Evolutionary conservation across 2,113 vertebrate genomes (phyloP), one percentile per base, ranked within the genome.

Genomic region (Pardalotus punctatus): DNA sequence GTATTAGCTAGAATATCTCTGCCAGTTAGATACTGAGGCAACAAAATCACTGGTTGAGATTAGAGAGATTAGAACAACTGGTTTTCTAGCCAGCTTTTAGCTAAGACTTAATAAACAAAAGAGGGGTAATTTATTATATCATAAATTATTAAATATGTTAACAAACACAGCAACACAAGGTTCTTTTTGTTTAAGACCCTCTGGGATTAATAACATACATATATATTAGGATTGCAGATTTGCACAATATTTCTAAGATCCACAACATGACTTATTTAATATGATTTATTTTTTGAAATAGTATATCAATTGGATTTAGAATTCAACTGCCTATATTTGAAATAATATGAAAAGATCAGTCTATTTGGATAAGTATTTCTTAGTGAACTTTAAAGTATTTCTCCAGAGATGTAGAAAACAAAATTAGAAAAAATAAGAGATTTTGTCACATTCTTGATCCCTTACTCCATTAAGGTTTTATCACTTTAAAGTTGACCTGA

Each of bases 381-480:
- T 77, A 62, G 25, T 77, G 77, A 96, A 71, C 25, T 61, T 93
- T 16, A 57, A 91, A 58, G 35, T 60, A 54, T 91, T 95, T 94
- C 29, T 95, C n/a, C 47, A 92, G 95, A 81, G 64, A 91, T 33
- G 28, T 28, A 47, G 12, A 78, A 97, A 97, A 93, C 22, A 88
- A 60, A 69, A 61, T 70, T 38, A 69, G 38, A 70, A 61, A 77
- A 86, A 92, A 56, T 62, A 66, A 93, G 81, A 81, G 29, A 78
- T 94, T 62, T 82, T 88, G 21, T 80, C 66, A 80, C 36, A 64
- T 84, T 95, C 82, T 87, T 88, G 51, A 92, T 96, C 43, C 67
- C 4, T 95, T 95, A 64, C 61, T 93, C 74, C 84, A 90, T 94
- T 93, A 96, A 93, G 72, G 70, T 91, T 97, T 97, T 96, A 93